phyloP scores from a whole-genome alignment of 2,888 invertebrate genomes.

The Prionchulus punctatus region DNA sequence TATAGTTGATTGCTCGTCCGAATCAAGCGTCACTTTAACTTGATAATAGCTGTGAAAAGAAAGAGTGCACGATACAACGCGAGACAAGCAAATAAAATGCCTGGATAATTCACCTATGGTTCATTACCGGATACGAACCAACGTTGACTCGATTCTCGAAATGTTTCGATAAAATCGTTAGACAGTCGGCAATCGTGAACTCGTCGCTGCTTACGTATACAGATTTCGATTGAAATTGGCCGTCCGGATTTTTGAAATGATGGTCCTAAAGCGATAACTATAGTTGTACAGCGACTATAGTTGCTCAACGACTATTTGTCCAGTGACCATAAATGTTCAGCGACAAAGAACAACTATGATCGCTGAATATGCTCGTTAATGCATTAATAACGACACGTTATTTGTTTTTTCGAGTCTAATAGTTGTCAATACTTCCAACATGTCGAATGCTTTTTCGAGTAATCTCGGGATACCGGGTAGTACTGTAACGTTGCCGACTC shows the following conservation, averaged over 20 bases:
- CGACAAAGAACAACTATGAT: too few species aligned
- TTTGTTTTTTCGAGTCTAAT: too few species aligned
- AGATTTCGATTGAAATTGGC: too few species aligned
- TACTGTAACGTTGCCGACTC: slow-evolving; percentile 48
- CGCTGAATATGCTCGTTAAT: too few species aligned
- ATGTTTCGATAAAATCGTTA: slow-evolving; percentile 38
- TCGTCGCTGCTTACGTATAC: slow-evolving; percentile 30
- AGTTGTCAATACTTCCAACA: slow-evolving; percentile 32
- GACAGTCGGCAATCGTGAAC: slow-evolving; percentile 34
- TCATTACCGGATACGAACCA: slow-evolving; percentile 45
- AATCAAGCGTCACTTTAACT: slow-evolving; percentile 42
- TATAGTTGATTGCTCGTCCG: slow-evolving; percentile 32
- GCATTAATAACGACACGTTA: too few species aligned
- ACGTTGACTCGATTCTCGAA: slow-evolving; percentile 40
- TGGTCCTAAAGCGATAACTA: too few species aligned
- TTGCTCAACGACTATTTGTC: too few species aligned
- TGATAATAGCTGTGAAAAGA: slow-evolving; percentile 36
- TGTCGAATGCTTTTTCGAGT: slow-evolving; percentile 36
- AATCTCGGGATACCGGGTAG: slow-evolving; percentile 53
- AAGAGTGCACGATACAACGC: background rate
- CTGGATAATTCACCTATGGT: slow-evolving; percentile 32
- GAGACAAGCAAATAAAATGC: background rate
- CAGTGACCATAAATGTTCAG: too few species aligned
- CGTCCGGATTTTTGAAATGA: too few species aligned
- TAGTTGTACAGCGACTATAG: too few species aligned